Base-by-base conservation (phyloP, 2,113 vertebrate species). In the Vicugna pacos region DNA sequence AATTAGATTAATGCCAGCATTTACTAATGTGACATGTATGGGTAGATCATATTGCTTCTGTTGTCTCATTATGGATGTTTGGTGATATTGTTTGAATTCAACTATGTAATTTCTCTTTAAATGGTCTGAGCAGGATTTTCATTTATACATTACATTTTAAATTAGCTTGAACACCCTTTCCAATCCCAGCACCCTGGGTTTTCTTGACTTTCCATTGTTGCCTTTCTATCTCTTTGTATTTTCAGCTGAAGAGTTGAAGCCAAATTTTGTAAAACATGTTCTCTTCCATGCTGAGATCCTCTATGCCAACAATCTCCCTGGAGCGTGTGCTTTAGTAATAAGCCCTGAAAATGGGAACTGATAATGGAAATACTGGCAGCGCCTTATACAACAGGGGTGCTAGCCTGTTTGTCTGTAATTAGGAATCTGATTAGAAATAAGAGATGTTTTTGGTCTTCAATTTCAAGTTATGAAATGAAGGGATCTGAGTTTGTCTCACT, bases 191-290 rank as follows among this genome's bases (percentile, higher is more conserved):
- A 73, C 16, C 28, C 12, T 92, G 32, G 35, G 42, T 88, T 92
- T 94, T 94, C 93, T 94, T 67, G 70, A 97, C 89, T 70, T 62
- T 97, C 90, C 58, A 80, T 62, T 84, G 83, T 94, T 96, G 80
- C 73, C 70, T 97, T 98, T 98, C 95, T 97, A 77, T 97, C 90
- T 97, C 38, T 91, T 95, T 94, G 0, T n/a, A 87, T 96, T 97
- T 97, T 73, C 84, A 95, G 84, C 83, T 83, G 86, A 98, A 97
- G 94, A 97, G 90, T 64, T 96, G 89, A 95, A 97, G 97, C 62
- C 93, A 98, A 86, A 81, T 97, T 93, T 98, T 95, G 32, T 95
- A 95, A 97, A 98, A 83, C 91, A 91, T 89, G 2, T 97, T 97
- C 93, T 89, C 93, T 30, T 97, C 94, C 75, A 17, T 88, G 95